phyloP scores from a whole-genome alignment of 2,113 vertebrate species.

The Pomatostomus ruficeps region DNA sequence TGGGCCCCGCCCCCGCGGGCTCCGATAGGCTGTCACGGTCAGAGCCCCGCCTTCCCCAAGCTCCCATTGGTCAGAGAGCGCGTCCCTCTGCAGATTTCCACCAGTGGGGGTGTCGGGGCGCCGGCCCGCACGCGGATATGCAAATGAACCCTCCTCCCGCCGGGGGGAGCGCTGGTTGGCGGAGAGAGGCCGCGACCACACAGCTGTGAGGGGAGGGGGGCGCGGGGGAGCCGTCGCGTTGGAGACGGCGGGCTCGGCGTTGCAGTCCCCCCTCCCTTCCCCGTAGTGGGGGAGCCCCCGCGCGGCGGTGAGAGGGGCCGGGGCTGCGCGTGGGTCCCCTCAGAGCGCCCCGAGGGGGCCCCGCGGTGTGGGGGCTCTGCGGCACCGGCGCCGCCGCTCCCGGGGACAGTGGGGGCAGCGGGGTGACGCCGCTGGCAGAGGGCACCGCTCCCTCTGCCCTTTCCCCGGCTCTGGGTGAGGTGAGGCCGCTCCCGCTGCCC shows the following conservation, averaged over 20 bases:
- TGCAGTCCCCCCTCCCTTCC: fast-evolving
- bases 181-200: background rate
- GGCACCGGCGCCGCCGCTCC: background rate
- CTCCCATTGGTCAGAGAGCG: fast-evolving
- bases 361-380: background rate
- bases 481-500: background rate
- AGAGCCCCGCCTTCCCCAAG: fast-evolving
- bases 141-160: background rate
- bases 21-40: background rate
- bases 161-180: background rate
- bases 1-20: background rate
- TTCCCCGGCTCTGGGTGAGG: background rate
- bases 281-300: background rate
- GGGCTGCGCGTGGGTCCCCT: background rate
- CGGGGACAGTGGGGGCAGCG: too few relatives aligned
- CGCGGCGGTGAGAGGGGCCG: background rate
- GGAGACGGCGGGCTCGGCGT: background rate
- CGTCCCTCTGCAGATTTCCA: background rate
- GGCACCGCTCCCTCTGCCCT: background rate
- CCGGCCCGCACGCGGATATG: background rate
- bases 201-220: background rate
- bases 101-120: background rate
- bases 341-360: background rate
- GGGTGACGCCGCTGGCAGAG: background rate
- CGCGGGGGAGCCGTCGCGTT: background rate